Conservation (phyloP, 92 coral and sea anemone species). For the Pocillopora grandis region DNA sequence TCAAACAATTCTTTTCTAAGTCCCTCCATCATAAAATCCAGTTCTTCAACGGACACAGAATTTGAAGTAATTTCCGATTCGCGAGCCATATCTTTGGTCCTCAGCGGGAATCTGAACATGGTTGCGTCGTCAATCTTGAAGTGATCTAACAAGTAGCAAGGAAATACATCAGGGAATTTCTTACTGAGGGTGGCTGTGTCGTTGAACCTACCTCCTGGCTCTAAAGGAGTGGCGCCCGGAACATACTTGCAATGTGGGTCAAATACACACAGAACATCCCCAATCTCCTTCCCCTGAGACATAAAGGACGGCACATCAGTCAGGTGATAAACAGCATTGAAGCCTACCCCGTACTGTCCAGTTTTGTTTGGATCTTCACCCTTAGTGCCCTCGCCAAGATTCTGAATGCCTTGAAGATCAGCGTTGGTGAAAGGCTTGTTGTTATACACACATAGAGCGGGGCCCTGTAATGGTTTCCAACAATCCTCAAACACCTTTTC, state of each 20-base stretch:
- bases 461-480: conserved; percentile 83
- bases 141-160: conserved; percentile 63
- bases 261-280: conserved; percentile 68
- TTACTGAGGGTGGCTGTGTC: conserved; percentile 31
- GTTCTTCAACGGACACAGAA: not conserved
- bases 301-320: conserved; percentile 84
- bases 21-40: conserved; percentile 50
- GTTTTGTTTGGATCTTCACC: conserved; percentile 89
- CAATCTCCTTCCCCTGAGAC: conserved; percentile 65
- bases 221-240: conserved; percentile 40
- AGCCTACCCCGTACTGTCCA: conserved; percentile 93
- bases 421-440: conserved; percentile 65
- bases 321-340: conserved; percentile 89
- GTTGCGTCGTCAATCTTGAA: conserved; percentile 54
- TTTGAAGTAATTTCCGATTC: conserved; percentile 23
- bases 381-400: conserved; percentile 83
- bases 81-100: conserved; percentile 39
- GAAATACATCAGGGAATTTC: conserved; percentile 61
- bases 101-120: conserved; percentile 74
- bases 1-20: conserved; percentile 66
- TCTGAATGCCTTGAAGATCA: conserved; percentile 76
- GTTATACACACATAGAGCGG: conserved; percentile 85
- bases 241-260: conserved; percentile 73
- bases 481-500: conserved; percentile 58
- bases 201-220: conserved; percentile 59